Conservation (phyloP, 2,113 vertebrate genomes). For the Martes martes region DNA sequence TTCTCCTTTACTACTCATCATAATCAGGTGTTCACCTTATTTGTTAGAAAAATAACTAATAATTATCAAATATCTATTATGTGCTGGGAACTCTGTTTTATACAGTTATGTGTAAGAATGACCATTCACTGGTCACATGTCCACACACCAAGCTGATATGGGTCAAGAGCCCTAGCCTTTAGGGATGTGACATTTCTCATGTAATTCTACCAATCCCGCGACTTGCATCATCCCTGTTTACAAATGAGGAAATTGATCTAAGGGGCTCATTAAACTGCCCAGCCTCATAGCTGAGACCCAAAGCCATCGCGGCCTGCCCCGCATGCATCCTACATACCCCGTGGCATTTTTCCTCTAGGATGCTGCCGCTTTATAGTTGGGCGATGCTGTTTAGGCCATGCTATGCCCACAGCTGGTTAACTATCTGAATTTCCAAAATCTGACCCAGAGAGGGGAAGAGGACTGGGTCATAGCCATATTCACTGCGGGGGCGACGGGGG, state of each 20-base stretch:
- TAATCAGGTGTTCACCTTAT: not conserved
- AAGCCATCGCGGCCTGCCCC: rapidly evolving
- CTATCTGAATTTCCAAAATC: not conserved
- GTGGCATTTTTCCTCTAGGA: rapidly evolving
- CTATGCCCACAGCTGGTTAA: too few relatives aligned
- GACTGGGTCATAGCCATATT: too few relatives aligned
- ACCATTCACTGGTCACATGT: rapidly evolving
- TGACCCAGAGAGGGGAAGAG: not conserved
- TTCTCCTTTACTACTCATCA: not conserved
- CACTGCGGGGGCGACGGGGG: too few relatives aligned
- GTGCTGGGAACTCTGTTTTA: not conserved
- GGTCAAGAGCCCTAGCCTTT: not conserved
- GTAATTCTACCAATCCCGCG: not conserved
- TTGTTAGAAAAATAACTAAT: not conserved
- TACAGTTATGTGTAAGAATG: not conserved
- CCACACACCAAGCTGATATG: rapidly evolving
- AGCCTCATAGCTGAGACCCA: not conserved
- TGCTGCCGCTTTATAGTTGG: rapidly evolving
- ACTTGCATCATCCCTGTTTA: not conserved
- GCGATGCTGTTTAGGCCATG: rapidly evolving
- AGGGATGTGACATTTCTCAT: not conserved
- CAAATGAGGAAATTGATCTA: not conserved
- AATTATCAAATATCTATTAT: not conserved
- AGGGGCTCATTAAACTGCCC: not conserved
- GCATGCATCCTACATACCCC: rapidly evolving